Conservation (phyloP, 1,140 invertebrate species). For the Linepithema humile region DNA sequence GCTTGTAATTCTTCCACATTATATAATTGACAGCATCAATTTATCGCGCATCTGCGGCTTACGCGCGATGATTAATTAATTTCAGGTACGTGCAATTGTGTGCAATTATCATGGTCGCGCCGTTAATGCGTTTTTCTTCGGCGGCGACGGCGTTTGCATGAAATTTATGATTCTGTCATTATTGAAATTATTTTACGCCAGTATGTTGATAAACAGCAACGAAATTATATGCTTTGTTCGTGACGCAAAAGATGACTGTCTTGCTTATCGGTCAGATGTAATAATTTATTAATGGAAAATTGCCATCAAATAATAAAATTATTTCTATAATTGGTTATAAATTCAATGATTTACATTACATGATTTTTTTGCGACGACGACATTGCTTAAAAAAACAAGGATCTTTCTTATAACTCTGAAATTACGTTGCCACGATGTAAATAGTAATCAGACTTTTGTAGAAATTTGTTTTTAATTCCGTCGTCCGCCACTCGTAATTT, state of each 20-base stretch:
- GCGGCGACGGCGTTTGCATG: neutral
- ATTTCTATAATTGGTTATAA: no score
- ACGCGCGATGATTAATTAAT: slow-evolving; percentile 43
- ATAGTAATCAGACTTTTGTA: neutral
- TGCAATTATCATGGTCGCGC: neutral
- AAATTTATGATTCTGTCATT: slow-evolving; percentile 7
- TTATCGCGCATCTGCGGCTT: neutral
- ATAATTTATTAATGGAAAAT: neutral
- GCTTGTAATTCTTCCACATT: neutral
- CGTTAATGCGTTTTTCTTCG: neutral
- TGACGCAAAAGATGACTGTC: neutral
- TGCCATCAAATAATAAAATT: neutral
- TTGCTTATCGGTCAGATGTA: neutral
- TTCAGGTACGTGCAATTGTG: neutral
- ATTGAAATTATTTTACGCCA: neutral
- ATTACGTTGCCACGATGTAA: no score
- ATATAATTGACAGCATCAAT: neutral
- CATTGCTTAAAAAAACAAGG: no score
- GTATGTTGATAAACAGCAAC: neutral
- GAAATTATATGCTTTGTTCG: neutral
- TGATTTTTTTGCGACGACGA: no score
- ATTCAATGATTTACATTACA: no score
- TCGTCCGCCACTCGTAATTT: neutral
- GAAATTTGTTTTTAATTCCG: neutral
- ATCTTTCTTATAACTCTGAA: no score